phyloP scores from a whole-genome alignment of 2,797 vertebrate species.

The Nyctalus aviator region DNA sequence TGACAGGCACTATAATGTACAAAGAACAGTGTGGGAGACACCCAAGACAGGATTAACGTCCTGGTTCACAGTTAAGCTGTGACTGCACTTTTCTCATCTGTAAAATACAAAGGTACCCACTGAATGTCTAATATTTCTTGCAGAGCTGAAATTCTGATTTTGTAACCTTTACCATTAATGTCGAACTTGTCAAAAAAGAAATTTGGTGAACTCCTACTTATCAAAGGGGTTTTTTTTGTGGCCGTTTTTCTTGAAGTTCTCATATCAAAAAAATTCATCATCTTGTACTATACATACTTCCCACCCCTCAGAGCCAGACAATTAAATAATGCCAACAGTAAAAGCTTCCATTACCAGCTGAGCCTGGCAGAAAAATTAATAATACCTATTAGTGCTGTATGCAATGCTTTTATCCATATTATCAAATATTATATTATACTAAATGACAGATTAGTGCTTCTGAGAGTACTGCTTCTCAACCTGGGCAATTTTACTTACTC shows the following conservation, averaged over 20 bases:
- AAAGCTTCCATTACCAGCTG: not conserved
- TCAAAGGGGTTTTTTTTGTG: not conserved
- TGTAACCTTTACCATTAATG: slow-evolving; percentile 55
- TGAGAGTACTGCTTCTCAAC: not conserved
- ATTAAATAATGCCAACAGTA: slow-evolving; percentile 35
- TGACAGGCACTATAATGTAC: not conserved
- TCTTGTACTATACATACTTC: not conserved
- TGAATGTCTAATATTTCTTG: slow-evolving; percentile 42
- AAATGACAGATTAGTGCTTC: not conserved
- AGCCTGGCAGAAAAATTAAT: slow-evolving; percentile 28
- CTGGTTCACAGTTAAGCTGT: not conserved
- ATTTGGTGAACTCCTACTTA: slow-evolving; percentile 34
- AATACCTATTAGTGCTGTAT: not conserved
- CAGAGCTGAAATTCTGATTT: slow-evolving; percentile 58
- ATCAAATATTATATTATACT: not conserved
- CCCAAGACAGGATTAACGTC: not conserved
- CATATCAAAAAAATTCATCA: not conserved
- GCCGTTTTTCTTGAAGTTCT: slow-evolving; percentile 49
- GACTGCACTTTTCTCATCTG: not conserved
- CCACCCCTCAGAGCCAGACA: not conserved
- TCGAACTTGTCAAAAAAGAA: slow-evolving; percentile 57
- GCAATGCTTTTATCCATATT: not conserved
- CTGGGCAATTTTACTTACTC: not conserved
- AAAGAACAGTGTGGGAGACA: not conserved
- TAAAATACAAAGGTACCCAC: not conserved